phyloP scores from a whole-genome alignment of 2,113 vertebrate species.

The Oreochromis aureus region DNA sequence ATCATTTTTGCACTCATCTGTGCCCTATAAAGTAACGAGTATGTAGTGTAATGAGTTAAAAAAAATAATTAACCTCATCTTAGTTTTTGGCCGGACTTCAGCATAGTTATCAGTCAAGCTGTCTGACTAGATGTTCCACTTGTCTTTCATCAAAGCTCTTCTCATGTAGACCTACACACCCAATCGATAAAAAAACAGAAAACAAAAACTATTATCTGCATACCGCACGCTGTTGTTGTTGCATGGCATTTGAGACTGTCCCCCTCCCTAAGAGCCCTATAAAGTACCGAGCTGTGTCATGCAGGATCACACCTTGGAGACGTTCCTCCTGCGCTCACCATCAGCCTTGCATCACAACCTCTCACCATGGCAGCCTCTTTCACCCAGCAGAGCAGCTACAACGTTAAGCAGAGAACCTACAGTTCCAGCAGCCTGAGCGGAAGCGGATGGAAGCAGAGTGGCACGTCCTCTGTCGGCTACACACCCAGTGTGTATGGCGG shows the following conservation, averaged over 20 bases:
- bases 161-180: not conserved
- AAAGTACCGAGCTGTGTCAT: not conserved
- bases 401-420: not conserved
- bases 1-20: not conserved
- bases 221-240: not conserved
- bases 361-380: constrained; percentile 14
- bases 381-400: not conserved
- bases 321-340: not conserved
- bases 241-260: not conserved
- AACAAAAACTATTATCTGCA: not conserved
- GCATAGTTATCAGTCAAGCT: not conserved
- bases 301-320: not conserved
- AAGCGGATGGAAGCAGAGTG: not conserved
- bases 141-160: not conserved
- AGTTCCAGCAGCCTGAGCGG: not conserved
- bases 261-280: not conserved
- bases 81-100: not conserved
- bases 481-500: constrained; percentile 39
- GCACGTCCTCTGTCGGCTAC: not conserved
- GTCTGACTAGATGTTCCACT: not conserved
- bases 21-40: not conserved
- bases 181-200: not conserved
- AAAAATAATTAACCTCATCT: not conserved
- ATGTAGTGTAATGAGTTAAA: not conserved
- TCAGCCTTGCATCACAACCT: not conserved